Base-by-base conservation (phyloP, 2,888 invertebrate species). In the Diplolepis rosae region DNA sequence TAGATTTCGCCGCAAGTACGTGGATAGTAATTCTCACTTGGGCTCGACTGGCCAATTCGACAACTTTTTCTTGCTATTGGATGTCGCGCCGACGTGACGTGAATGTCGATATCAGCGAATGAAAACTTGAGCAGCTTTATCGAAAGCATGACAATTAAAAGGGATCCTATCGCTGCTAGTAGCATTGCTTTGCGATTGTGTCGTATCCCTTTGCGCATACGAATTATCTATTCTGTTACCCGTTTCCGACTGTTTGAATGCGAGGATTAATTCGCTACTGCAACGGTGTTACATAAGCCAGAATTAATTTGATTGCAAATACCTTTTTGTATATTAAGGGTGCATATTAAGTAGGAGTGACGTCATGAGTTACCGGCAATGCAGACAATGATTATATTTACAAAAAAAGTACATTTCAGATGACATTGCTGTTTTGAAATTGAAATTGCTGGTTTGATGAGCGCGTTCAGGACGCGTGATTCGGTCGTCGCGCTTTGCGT, bases 1-100 rank as follows among this genome's bases (percentile, higher is more conserved):
- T 76, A 72, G 70, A 76, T 76, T 76, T 76, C 73, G 51, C 75
- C 73, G n/a, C n/a, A 76, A 76, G 73, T 73, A 72, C 70, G 24
- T 3, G 39, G 61, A 35, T 61, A 22, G 61, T 61, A 61, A 61
- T 61, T 61, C 61, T 61, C 61, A 61, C 61, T 61, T 61, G 61
- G 39, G 61, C 39, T 35, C 13, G 61, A 39, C 39, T 39, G 61
- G 24, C 24, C 61, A 39, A 61, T 35, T 39, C 35, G 61, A 61
- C 6, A n/a, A 61, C 24, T 61, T 61, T 61, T 61, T 61, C 39
- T 61, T 61, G 13, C 39, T 61, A 39, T 61, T 42, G 61, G 39
- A n/a, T 32, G 7, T 7, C 22, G 39, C 4, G 24, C n/a, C 24
- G 22, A 9, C 39, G 61, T 61, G 61, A 61, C 39, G 39, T n/a